Conservation (phyloP, 2,888 invertebrate species). For the Hemistola chrysoprasaria region DNA sequence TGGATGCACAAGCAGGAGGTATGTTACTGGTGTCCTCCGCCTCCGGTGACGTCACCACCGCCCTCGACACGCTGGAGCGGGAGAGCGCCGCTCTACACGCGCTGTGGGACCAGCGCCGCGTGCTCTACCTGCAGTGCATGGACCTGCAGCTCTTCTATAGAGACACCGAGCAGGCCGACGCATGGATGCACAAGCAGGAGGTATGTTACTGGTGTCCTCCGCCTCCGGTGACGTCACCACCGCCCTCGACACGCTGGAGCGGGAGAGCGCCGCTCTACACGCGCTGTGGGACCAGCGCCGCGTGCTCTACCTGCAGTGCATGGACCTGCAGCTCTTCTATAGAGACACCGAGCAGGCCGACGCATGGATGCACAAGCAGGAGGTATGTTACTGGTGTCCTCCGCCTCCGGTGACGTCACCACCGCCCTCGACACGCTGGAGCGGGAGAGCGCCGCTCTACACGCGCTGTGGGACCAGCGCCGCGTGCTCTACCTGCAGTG, state of each 20-base stretch:
- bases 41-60: conserved; percentile 93
- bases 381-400: conserved; percentile 71
- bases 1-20: conserved; percentile 99
- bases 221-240: conserved; percentile 91
- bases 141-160: conserved; percentile 99
- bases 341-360: conserved; percentile 99
- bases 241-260: conserved; percentile 90
- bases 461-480: conserved; percentile 97
- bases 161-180: conserved; percentile 99
- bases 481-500: conserved; percentile 98
- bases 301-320: conserved; percentile 98
- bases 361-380: conserved; percentile 99
- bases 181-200: conserved; percentile 99
- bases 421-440: conserved; percentile 89
- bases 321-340: conserved; percentile 99
- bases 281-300: conserved; percentile 98
- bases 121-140: conserved; percentile 99
- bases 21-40: background rate
- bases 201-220: conserved; percentile 47
- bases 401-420: background rate
- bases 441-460: conserved; percentile 92
- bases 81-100: conserved; percentile 93
- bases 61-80: conserved; percentile 89
- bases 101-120: conserved; percentile 97
- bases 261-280: conserved; percentile 92